Conservation (phyloP, 2,113 vertebrate species). For the Thymallus thymallus region DNA sequence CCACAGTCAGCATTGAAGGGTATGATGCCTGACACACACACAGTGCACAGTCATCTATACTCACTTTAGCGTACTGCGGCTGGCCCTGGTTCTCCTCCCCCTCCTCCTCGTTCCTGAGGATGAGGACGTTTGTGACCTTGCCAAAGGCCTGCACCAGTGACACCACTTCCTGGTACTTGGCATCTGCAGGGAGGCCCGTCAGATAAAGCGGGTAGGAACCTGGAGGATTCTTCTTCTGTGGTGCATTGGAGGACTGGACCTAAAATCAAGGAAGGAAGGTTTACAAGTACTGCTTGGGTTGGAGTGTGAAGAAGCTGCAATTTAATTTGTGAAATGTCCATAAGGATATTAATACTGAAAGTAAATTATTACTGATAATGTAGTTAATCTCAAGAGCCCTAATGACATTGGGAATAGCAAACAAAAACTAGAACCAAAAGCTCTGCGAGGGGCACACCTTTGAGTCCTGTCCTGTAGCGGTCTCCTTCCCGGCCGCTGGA, state of each 20-base stretch:
- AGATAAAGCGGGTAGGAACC: conserved; percentile 44
- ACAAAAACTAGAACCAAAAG: background rate
- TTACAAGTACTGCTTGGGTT: too few relatives aligned
- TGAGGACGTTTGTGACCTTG: conserved; percentile 61
- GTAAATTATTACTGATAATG: background rate
- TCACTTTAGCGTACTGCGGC: background rate
- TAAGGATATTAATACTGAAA: too few relatives aligned
- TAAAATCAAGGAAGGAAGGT: too few relatives aligned
- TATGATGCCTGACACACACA: too few relatives aligned
- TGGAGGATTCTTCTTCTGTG: conserved; percentile 44
- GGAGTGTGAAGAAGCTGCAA: too few relatives aligned
- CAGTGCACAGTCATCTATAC: too few relatives aligned
- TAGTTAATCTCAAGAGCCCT: background rate
- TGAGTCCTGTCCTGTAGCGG: background rate
- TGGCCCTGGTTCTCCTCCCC: conserved; percentile 9
- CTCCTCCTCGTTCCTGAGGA: conserved; percentile 41
- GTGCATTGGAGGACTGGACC: background rate
- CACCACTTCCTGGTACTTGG: conserved; percentile 58
- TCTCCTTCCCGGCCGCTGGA: background rate
- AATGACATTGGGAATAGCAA: background rate
- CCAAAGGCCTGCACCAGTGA: conserved; percentile 57
- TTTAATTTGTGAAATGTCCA: too few relatives aligned
- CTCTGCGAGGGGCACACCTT: background rate
- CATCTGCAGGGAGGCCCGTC: conserved; percentile 54
- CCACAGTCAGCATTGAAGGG: too few relatives aligned